phyloP scores from a whole-genome alignment of 2,113 vertebrate species.

The Microtus oregoni region DNA sequence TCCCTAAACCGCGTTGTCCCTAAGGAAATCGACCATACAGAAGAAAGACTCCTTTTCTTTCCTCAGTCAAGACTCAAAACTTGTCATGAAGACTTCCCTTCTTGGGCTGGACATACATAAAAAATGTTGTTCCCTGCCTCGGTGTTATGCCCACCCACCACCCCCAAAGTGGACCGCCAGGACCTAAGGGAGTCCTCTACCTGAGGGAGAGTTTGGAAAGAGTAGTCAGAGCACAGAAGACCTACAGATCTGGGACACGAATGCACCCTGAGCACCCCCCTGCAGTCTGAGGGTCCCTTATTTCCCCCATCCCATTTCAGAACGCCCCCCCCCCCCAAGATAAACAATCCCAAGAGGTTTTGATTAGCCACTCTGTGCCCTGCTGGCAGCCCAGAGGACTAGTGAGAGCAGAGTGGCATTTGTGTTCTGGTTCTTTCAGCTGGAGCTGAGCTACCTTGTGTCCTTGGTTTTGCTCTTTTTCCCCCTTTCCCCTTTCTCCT shows the following conservation, averaged over 20 bases:
- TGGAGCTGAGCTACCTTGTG: not conserved
- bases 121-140: constrained; percentile 1
- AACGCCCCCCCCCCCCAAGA: not conserved
- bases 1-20: not conserved
- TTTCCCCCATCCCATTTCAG: not conserved
- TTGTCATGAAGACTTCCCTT: not conserved
- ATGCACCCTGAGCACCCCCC: not conserved
- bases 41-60: not conserved
- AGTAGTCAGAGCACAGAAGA: not conserved
- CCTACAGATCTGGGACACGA: not conserved
- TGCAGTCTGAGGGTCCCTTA: not conserved
- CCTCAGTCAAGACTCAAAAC: not conserved
- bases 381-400: not conserved
- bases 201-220: not conserved
- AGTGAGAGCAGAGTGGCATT: not conserved
- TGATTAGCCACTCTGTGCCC: not conserved
- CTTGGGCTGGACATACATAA: not conserved
- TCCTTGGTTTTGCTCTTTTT: not conserved
- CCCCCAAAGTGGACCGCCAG: not conserved
- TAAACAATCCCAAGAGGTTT: not conserved
- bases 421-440: not conserved
- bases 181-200: not conserved
- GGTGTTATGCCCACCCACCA: not conserved
- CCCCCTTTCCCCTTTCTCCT: not conserved
- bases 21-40: not conserved